Base-by-base conservation (phyloP, 2,797 vertebrate genomes). In the Megaceryle alcyon region DNA sequence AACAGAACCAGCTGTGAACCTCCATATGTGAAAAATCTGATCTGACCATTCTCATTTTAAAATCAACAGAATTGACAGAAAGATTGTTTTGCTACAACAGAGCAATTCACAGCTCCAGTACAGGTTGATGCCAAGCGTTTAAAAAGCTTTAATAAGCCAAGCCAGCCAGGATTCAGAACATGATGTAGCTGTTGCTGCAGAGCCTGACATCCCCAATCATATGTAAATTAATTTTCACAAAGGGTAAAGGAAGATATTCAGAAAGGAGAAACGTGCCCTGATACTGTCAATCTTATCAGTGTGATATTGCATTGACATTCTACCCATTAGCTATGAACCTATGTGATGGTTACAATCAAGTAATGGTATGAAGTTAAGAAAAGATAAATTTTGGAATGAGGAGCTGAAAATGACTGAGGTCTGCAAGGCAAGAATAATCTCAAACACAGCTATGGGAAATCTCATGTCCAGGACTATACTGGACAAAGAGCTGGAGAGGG, bases 151-250 rank as follows among this genome's bases (percentile, higher is more conserved):
- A 96, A 96, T 83, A 94, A 88, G 82, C 90, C 61, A 78, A 89
- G 59, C 61, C 25, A 0, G 54, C 57, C 56, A 79, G 54, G 68
- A 93, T 37, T 92, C 72, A 91, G 86, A 95, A 83, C 79, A 93
- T 41, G 69, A 69, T 90, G 87, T 94, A 93, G 84, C 41, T 56
- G 76, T 75, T 81, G 48, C 79, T 90, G 57, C 41, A 78, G 79
- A 63, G 29, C 25, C 72, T 93, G 82, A 95, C 69, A 86, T 94
- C 72, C 51, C 54, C 29, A 83, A 29, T 83, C 94, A 89, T 33
- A 37, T 59, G 93, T 89, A 97, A 92, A 95, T 95, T 95, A 91
- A 95, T 94, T 91, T 97, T 78, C 70, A 92, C 56, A 91, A 91
- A 91, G 44, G 61, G 21, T 78, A 94, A 77, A 91, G 69, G 65